A percentile compares a stretch with the other conserved stretches of the same genome.
Evolutionary conservation across 2,888 invertebrate genomes (phyloP).

Genomic region (Periphyllus acericola): DNA sequence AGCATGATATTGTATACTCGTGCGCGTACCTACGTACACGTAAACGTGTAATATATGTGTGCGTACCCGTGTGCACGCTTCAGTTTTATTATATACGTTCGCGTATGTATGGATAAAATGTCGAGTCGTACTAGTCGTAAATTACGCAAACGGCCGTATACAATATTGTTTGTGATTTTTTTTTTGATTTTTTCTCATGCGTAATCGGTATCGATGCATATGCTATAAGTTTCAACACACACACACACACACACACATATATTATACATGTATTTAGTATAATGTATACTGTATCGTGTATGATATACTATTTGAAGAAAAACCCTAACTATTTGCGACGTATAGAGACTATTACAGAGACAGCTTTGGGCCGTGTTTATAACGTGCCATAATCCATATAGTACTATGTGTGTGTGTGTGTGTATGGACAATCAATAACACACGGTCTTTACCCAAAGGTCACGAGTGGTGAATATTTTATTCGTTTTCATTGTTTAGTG

Average conservation of each 20-base stretch:
- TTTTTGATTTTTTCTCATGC: not conserved
- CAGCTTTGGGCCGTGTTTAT: not conserved
- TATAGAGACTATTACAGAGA: not conserved
- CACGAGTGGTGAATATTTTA: slow-evolving; percentile 54
- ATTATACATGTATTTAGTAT: not conserved
- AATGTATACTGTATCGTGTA: not conserved
- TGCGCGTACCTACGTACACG: not conserved
- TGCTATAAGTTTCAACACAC: not conserved
- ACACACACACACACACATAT: too few relatives aligned
- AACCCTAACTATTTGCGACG: not conserved
- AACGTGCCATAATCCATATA: not conserved
- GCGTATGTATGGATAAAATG: not conserved
- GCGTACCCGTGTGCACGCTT: not conserved
- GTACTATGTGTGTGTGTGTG: not conserved
- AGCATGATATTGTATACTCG: too few relatives aligned
- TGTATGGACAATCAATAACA: slow-evolving; percentile 46
- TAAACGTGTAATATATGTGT: not conserved
- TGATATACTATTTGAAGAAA: not conserved
- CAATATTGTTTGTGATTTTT: not conserved
- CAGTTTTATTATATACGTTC: not conserved
- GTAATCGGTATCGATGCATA: not conserved
- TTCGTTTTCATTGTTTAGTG: slow-evolving; percentile 46
- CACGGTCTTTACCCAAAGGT: slow-evolving; percentile 39
- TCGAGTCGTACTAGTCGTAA: slow-evolving; percentile 5
- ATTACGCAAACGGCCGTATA: not conserved